These are phyloP conservation scores for Micoletzkya japonica DNA, from an alignment of 2,888 invertebrate species.

Conservation along the genomic window DNA sequence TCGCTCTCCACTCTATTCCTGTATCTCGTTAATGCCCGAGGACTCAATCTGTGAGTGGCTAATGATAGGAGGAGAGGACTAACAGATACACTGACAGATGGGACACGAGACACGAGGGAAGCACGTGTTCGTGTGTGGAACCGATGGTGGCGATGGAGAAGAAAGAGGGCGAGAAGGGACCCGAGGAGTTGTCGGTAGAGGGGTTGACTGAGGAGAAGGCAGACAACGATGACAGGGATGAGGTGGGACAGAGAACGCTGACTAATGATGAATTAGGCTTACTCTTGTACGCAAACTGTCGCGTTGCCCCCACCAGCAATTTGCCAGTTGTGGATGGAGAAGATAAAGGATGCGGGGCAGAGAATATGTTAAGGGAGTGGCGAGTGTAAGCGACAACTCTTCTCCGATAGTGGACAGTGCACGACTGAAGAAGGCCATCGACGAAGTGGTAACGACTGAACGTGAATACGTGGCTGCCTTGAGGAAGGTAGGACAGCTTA, in stretches of 20 bases:
- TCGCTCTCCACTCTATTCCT: slow-evolving; percentile 14
- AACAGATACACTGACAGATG: background rate
- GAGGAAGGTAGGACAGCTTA: too few relatives aligned
- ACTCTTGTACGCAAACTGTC: too few relatives aligned
- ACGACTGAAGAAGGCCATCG: slow-evolving; percentile 32
- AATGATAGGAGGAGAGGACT: background rate
- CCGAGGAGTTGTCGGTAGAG: background rate
- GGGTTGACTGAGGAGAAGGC: too few relatives aligned
- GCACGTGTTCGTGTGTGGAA: background rate
- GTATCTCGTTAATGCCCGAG: slow-evolving; percentile 13
- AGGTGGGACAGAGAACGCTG: background rate
- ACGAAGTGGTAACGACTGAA: slow-evolving; percentile 45
- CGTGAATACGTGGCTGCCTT: slow-evolving; percentile 46
- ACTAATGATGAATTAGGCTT: too few relatives aligned
- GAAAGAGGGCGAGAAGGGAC: background rate
- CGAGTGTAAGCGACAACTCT: background rate
- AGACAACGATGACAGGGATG: background rate
- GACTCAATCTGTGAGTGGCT: slow-evolving; percentile 14
- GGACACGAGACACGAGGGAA: background rate
- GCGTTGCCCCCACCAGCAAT: too few relatives aligned
- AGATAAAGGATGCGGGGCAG: background rate
- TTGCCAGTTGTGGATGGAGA: too few relatives aligned
- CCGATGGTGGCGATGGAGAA: background rate
- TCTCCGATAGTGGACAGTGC: background rate
- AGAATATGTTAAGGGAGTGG: background rate